Evolutionary conservation across 2,797 vertebrate species (phyloP).

Genomic region (Acropternis orthonyx): DNA sequence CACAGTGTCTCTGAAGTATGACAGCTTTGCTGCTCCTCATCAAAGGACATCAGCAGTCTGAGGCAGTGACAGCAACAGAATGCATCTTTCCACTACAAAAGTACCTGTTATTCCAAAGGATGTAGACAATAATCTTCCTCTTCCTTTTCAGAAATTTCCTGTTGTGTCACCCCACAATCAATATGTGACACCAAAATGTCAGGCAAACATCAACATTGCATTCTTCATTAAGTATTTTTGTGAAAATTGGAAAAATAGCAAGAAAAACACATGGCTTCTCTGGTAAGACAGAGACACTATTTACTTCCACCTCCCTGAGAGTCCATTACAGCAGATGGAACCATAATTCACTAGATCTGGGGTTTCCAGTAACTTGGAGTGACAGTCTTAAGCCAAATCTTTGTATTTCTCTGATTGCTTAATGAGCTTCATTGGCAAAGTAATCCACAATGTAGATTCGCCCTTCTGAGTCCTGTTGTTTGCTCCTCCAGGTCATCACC

Average conservation of each 20-base stretch:
- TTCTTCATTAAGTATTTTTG: background rate
- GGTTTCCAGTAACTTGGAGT: background rate
- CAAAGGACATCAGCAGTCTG: background rate
- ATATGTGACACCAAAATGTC: background rate
- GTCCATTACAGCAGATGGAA: background rate
- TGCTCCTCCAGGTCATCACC: background rate
- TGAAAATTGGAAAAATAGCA: background rate
- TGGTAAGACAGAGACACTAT: background rate
- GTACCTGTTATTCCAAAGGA: slow-evolving; percentile 12
- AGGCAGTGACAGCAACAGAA: slow-evolving; percentile 1
- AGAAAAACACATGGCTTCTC: background rate
- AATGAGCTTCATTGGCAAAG: background rate
- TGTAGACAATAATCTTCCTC: background rate
- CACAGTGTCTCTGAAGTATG: background rate
- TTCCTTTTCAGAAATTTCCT: slow-evolving; percentile 14
- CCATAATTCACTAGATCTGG: background rate
- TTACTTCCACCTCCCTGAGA: background rate
- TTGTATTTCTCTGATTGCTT: background rate
- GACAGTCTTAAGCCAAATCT: background rate
- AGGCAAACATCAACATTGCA: background rate
- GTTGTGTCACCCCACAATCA: background rate
- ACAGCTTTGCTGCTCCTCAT: background rate
- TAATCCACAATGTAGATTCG: background rate
- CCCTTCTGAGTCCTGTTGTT: background rate
- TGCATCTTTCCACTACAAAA: background rate